phyloP scores from a whole-genome alignment of 2,888 invertebrate species.

The Neoaliturus tenellus region DNA sequence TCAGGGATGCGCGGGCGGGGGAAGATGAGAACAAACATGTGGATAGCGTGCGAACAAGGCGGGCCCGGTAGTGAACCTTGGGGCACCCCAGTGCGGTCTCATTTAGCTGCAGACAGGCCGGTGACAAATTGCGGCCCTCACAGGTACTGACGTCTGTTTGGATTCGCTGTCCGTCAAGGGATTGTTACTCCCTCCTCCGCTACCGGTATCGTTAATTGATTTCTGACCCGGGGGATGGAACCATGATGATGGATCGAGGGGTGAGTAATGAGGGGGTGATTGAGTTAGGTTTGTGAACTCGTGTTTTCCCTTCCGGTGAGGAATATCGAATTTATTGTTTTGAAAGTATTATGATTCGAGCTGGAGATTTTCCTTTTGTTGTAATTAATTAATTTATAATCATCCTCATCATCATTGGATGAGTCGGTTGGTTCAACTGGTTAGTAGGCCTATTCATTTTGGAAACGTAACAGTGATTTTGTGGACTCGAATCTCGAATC shows the following conservation, averaged over 20 bases:
- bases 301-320: too few relatives aligned
- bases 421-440: too few relatives aligned
- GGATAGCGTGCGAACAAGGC: slow-evolving; percentile 32
- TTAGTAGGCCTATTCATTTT: too few relatives aligned
- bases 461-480: too few relatives aligned
- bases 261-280: background rate
- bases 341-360: too few relatives aligned
- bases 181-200: slow-evolving; percentile 1
- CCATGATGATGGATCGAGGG: slow-evolving; percentile 20
- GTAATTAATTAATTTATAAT: too few relatives aligned
- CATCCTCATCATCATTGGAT: too few relatives aligned
- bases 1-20: background rate
- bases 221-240: background rate
- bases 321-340: too few relatives aligned
- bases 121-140: slow-evolving; percentile 30
- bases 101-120: background rate
- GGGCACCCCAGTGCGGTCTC: slow-evolving; percentile 1
- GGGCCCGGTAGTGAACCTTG: background rate
- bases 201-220: slow-evolving; percentile 19
- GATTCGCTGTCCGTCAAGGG: slow-evolving; percentile 40
- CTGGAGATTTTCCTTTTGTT: too few relatives aligned
- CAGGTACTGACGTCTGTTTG: slow-evolving; percentile 49
- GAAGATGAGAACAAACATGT: slow-evolving; percentile 38
- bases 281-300: background rate
- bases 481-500: too few relatives aligned